Conservation (phyloP, 2,888 invertebrate species). For the Eucriotettix oculatus region DNA sequence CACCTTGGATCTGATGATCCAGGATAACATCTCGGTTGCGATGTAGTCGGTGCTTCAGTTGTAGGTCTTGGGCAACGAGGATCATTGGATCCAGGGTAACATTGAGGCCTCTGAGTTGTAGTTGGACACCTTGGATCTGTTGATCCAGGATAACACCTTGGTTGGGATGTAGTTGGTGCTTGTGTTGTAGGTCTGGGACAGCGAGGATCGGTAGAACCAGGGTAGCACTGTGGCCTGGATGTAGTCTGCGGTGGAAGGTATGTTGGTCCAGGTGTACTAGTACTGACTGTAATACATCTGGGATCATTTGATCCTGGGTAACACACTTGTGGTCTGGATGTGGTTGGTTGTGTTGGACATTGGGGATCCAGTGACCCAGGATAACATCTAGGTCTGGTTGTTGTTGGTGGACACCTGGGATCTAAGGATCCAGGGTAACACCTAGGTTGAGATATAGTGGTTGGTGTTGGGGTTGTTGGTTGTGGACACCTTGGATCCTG, state of each 20-base stretch:
- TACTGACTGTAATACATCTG: conserved; percentile 10
- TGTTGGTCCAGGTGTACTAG: not conserved
- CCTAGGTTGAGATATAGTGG: conserved; percentile 13
- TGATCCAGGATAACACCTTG: conserved; percentile 19
- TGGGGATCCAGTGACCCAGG: conserved; percentile 19
- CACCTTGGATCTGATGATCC: conserved; percentile 18
- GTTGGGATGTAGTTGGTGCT: not conserved
- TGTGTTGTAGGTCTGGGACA: conserved; percentile 12
- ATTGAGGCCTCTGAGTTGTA: not conserved
- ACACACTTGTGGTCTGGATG: conserved; percentile 15
- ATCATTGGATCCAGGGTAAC: conserved; percentile 11
- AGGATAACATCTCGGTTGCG: conserved; percentile 18
- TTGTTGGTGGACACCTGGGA: conserved; percentile 20
- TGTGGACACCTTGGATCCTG: conserved; percentile 19
- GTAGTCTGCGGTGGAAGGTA: not conserved
- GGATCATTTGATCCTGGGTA: conserved; percentile 20
- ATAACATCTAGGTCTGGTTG: conserved; percentile 18
- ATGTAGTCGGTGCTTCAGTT: conserved; percentile 16
- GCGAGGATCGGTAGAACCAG: conserved; percentile 16
- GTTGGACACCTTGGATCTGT: conserved; percentile 16
- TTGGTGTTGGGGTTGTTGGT: conserved; percentile 13
- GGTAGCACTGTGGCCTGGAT: conserved; percentile 18
- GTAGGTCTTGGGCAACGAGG: conserved; percentile 16
- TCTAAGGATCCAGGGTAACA: conserved; percentile 24
- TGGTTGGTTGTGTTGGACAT: conserved; percentile 13